Base-by-base conservation (phyloP, 64 coral and sea anemone genomes). In the Acropora tenuis region DNA sequence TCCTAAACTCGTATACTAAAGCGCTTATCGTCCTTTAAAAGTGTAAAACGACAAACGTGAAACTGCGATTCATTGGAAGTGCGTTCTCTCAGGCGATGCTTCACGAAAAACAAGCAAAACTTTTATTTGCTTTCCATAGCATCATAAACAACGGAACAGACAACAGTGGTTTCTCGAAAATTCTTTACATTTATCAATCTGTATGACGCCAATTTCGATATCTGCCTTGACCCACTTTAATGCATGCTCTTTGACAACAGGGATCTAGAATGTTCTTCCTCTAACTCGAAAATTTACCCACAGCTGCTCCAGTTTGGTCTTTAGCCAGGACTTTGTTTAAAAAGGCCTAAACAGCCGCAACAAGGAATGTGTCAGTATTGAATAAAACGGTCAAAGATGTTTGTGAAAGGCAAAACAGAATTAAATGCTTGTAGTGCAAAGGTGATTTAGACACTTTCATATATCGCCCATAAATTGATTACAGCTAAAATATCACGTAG, bases 131-230 rank as follows among this genome's bases (percentile, higher is more conserved):
- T 5, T 0, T 1, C 6, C 5, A 55, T 55, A 2, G 6, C 10
- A 63, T 63, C 3, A 63, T 8, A 63, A 13, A 11, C 13, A 7
- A 63, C 60, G 13, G 6, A 63, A 63, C 10, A 63, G 16, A 2
- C 16, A 13, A 48, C 17, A 44, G 75, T 48, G 75, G 75, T 49
- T 76, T 78, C 75, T 46, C 48, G 75, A 78, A 78, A 78, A 78
- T 46, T 15, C 74, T 46, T 1, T 1, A 9, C 41, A 76, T 76
- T 76, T 44, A 76, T 18, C 43, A 18, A 48, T 30, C 18, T 30
- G 17, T 9, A 63, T 7, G 60, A 63, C 41, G 10, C 8, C 73
- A 45, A 48, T 78, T 78, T 48, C 43, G 45, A 78, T 78, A 78
- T 48, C 17, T 48, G 75, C 12, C 17, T 16, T 48, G 17, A 3